Percentiles rank a stretch among this genome's conserved stretches.
These are phyloP conservation scores for Thalassaphorura encarpata DNA, from an alignment of 1,140 invertebrate genomes.

Conservation along the genomic window DNA sequence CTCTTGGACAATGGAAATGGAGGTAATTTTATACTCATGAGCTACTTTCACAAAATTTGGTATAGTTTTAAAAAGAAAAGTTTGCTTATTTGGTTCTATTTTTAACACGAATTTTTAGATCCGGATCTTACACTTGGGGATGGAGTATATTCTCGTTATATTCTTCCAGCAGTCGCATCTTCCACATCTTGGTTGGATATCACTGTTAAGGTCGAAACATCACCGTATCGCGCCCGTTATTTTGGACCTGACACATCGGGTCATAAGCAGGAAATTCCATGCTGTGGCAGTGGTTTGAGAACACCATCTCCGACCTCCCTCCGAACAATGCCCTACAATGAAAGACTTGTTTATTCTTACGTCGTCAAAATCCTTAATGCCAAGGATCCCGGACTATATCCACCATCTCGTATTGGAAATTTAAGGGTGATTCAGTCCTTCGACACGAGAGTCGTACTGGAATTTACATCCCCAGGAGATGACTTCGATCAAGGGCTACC, in stretches of 20 bases:
- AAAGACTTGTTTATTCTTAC: conserved; percentile 27
- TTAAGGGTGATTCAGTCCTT: conserved; percentile 14
- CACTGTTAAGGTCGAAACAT: conserved; percentile 27
- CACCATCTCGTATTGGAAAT: conserved; percentile 28
- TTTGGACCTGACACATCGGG: conserved; percentile 5
- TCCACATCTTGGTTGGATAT: conserved; percentile 17
- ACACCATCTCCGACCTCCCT: not conserved
- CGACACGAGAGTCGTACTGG: conserved; percentile 14
- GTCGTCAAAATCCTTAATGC: conserved; percentile 24
- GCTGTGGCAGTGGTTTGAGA: conserved; percentile 18
- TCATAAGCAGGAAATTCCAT: not conserved
- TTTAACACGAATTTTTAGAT: conserved; percentile 42
- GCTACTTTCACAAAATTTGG: no score
- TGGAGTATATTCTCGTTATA: conserved; percentile 54
- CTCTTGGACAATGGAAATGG: conserved; percentile 51
- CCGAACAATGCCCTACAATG: conserved; percentile 29
- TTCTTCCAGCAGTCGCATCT: conserved; percentile 38
- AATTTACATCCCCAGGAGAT: conserved; percentile 29
- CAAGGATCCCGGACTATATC: conserved; percentile 16
- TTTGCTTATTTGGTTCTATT: not conserved
- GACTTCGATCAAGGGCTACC: conserved; percentile 27
- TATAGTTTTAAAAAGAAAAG: no score
- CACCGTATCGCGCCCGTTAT: conserved; percentile 25
- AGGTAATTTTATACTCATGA: conserved; percentile 38
- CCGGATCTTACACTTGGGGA: conserved; percentile 54